Evolutionary conservation across 1,140 invertebrate genomes (phyloP).

Genomic region (Melanaphis sacchari): DNA sequence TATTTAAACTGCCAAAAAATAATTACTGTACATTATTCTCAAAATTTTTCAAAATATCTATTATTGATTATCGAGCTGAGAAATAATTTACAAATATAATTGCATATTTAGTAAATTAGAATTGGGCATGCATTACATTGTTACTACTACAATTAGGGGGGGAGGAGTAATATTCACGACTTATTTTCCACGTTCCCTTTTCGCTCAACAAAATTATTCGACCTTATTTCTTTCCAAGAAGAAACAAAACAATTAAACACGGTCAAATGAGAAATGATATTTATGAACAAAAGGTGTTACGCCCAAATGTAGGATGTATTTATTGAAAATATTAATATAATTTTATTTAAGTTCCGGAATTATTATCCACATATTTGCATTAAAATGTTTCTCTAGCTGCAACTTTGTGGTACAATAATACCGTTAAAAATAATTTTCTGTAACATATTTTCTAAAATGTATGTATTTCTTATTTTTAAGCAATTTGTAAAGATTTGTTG

Average conservation of each 20-base stretch:
- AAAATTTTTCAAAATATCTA: not conserved
- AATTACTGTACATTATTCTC: not conserved
- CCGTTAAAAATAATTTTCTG: conserved; percentile 4
- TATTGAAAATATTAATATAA: conserved; percentile 6
- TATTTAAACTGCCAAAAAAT: not conserved
- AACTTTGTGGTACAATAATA: not conserved
- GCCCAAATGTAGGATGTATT: not conserved
- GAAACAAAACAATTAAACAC: not conserved
- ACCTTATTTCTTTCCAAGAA: not conserved
- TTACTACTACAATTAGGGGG: not conserved
- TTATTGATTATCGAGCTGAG: not conserved
- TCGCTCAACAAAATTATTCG: not conserved
- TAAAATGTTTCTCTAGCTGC: conserved; percentile 6
- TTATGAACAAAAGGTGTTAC: conserved; percentile 11
- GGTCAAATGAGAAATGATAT: not conserved
- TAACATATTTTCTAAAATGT: not conserved
- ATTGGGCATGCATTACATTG: not conserved
- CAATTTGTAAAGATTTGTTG: not conserved
- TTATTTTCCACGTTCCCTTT: not conserved
- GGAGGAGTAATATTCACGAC: not conserved
- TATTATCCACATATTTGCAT: not conserved
- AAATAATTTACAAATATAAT: not conserved
- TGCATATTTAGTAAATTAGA: not conserved
- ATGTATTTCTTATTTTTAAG: not conserved
- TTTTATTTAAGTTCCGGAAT: not conserved